phyloP scores from a whole-genome alignment of 2,113 vertebrate genomes.

The Hyperoodon ampullatus region DNA sequence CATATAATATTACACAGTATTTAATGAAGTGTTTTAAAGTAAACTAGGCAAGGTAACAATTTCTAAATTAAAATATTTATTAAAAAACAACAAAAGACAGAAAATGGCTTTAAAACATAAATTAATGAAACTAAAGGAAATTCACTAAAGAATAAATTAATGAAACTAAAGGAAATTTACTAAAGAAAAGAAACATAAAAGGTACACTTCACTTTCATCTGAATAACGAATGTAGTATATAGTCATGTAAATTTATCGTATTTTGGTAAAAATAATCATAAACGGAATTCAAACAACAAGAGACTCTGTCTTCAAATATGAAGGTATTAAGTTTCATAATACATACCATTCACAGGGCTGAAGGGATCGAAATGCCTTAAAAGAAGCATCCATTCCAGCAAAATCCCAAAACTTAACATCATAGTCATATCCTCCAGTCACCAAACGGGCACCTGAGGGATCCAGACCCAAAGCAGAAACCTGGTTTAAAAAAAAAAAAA shows the following conservation, averaged over 20 bases:
- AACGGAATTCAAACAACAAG: background rate
- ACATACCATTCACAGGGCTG: constrained; percentile 97
- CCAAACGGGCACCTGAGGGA: constrained; percentile 96
- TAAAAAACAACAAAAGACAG: background rate
- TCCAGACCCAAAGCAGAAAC: constrained; percentile 96
- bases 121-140: constrained; percentile 35
- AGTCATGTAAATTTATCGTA: background rate
- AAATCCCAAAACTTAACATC: constrained; percentile 99
- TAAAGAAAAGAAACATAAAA: background rate
- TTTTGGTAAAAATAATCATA: background rate
- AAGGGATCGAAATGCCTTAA: constrained; percentile 95
- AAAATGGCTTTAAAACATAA: constrained; percentile 37
- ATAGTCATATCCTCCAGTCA: constrained; percentile 96
- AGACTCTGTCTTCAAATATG: constrained; percentile 16
- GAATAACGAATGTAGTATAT: background rate
- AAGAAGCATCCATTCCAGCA: constrained; percentile 96
- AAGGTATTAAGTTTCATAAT: background rate
- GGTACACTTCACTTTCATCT: background rate
- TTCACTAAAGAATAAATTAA: background rate
- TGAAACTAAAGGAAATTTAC: constrained; percentile 21
- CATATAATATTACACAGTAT: background rate
- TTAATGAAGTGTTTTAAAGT: background rate
- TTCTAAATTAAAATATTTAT: background rate
- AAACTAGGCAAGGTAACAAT: background rate
- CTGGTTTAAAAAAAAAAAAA: constrained; percentile 77